phyloP scores from a whole-genome alignment of 2,797 vertebrate species.

The Microctenopoma lineatum region DNA sequence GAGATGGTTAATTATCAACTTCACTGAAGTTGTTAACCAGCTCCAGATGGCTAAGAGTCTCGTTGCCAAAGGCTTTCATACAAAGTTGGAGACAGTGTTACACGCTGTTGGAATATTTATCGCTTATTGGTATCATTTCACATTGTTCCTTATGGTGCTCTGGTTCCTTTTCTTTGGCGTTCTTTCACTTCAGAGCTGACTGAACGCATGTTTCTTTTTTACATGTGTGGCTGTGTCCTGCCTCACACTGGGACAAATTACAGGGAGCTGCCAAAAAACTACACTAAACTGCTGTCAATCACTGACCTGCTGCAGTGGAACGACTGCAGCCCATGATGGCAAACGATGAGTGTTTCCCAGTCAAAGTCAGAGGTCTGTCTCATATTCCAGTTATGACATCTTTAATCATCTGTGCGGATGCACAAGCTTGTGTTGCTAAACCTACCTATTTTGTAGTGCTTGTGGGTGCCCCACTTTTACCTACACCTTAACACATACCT shows the following conservation, averaged over 20 bases:
- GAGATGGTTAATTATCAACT: conserved; percentile 58
- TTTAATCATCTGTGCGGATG: not conserved
- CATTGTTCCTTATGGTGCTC: conserved; percentile 7
- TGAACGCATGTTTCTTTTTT: conserved; percentile 11
- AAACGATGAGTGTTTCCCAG: conserved; percentile 58
- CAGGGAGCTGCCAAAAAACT: conserved; percentile 28
- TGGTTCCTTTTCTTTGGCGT: conserved; percentile 17
- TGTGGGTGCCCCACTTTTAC: too few relatives aligned
- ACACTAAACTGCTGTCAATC: conserved; percentile 40
- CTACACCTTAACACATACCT: too few relatives aligned
- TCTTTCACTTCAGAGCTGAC: conserved; percentile 5
- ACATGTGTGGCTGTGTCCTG: not conserved
- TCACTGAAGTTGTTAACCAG: conserved; percentile 35
- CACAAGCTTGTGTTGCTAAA: not conserved
- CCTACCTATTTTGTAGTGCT: not conserved
- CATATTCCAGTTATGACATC: conserved; percentile 22
- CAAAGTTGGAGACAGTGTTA: not conserved
- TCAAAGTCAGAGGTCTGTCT: conserved; percentile 29
- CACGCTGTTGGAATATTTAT: conserved; percentile 20
- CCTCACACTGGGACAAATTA: conserved; percentile 22
- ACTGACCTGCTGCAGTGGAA: conserved; percentile 33
- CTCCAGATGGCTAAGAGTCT: conserved; percentile 35
- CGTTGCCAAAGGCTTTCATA: conserved; percentile 11
- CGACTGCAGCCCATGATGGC: conserved; percentile 45
- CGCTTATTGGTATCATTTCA: conserved; percentile 3